Evolutionary conservation across 2,888 invertebrate species (phyloP), one percentile per base, ranked within the genome.

Genomic region (Griposia aprilina): DNA sequence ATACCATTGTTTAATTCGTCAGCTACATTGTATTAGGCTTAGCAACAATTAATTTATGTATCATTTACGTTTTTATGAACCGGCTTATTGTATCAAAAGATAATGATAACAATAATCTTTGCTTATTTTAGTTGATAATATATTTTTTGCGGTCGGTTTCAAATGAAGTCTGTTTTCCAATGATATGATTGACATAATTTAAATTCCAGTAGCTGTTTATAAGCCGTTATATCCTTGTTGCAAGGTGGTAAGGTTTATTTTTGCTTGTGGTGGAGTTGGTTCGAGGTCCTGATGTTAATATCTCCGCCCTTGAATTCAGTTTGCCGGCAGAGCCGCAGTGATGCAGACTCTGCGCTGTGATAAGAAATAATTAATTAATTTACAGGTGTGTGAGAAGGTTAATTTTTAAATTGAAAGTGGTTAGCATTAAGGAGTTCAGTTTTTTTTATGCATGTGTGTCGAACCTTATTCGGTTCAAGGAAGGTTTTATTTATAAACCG

Each of bases 301-400:
- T 63, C 52, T 41, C 26, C 70, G 74, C 57, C 88, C 87, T 89
- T 88, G 83, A 87, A 57, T 79, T 83, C 91, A 93, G 93, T 94
- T 87, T 85, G 87, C 73, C 87, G 87, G 78, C 82, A 89, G 89
- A 85, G 73, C 85, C 88, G 91, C 52, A 78, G 88, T 89, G 88
- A 89, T 87, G 84, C 82, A 84, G 88, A 81, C 88, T 90, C 90
- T 88, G 82, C 74, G 74, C 52, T 73, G 79, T 65, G 57, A 45
- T 69, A 52, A 65, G 48, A 59, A 26, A 72, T 68, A 59, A 72
- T 48, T 57, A 20, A 69, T 68, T 69, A 63, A 74, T 60, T 63
- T 15, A 77, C 74, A 85, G 83, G 87, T 85, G 68, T 74, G 80
- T 83, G 50, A n/a, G 2, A 63, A 62, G n/a, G 10, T 48, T 68